Evolutionary conservation across 2,797 vertebrate species (phyloP).

Genomic region (Taeniopygia guttata): DNA sequence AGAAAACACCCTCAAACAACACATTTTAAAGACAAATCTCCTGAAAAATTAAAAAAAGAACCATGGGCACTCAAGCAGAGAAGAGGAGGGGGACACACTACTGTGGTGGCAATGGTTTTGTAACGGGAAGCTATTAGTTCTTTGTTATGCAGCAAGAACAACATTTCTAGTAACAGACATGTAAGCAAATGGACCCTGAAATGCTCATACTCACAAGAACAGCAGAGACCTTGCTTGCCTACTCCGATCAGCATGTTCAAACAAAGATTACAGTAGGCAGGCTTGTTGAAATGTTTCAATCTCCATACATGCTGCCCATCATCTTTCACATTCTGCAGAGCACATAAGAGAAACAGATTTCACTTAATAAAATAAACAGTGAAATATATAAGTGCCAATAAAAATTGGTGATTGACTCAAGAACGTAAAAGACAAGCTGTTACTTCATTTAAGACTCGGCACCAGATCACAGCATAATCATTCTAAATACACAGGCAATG

Average conservation of each 20-base stretch:
- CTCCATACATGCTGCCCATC: slow-evolving; percentile 95
- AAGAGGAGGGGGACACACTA: background rate
- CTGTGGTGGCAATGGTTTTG: background rate
- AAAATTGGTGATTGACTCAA: slow-evolving; percentile 64
- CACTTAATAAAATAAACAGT: slow-evolving; percentile 70
- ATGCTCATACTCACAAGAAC: slow-evolving; percentile 85
- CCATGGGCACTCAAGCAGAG: background rate
- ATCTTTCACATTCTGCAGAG: slow-evolving; percentile 90
- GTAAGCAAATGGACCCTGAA: background rate
- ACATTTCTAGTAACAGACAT: background rate
- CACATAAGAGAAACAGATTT: slow-evolving; percentile 71
- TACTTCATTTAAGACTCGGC: slow-evolving; percentile 63
- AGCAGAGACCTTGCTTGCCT: slow-evolving; percentile 95
- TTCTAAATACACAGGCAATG: slow-evolving; percentile 47
- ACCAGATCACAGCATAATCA: slow-evolving; percentile 51
- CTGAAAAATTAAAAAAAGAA: background rate
- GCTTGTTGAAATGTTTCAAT: slow-evolving; percentile 96
- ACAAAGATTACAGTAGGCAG: slow-evolving; percentile 95
- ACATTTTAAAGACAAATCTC: background rate
- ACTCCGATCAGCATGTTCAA: slow-evolving; percentile 94
- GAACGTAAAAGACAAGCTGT: slow-evolving; percentile 72
- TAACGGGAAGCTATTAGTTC: background rate
- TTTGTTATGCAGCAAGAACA: background rate
- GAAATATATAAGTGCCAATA: slow-evolving; percentile 60
- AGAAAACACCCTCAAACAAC: background rate